Base-by-base conservation (phyloP, 2,113 vertebrate species). In the Macaca nemestrina region DNA sequence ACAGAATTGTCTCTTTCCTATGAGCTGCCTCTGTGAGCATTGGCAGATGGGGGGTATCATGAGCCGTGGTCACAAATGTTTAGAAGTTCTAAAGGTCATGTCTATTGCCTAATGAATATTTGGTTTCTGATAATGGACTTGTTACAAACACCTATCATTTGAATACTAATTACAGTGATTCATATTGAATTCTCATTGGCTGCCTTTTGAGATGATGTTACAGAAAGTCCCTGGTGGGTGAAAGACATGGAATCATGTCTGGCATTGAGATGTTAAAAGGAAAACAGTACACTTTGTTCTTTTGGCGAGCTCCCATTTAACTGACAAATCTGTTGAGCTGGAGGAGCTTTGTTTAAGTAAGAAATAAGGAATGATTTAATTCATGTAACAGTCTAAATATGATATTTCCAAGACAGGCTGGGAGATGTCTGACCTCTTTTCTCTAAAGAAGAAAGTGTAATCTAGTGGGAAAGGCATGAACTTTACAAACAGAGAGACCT, bases 241-340 rank as follows among this genome's bases (percentile, higher is more conserved):
- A 83, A 90, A 97, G 92, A 96, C 48, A 35, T 20, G 80, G 86
- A 97, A 38, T 94, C 72, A 52, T 76, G 92, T 95, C 96, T 97
- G 96, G 94, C 92, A 52, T 86, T 43, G 95, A 30, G 76, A 94
- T 35, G 96, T 87, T 83, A 35, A 90, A 97, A 95, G 92, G 78
- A 87, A 93, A 97, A 95, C 90, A 94, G 96, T n/a, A 95, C 96
- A 92, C 96, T 97, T 97, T 98, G 95, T 98, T 97, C 97, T 98
- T 70, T 90, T 98, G 97, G 97, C 80, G 12, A 64, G 83, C 86
- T 78, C 48, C 78, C 94, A 8, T 12, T 68, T 40, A 59, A 80
- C 81, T 97, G 95, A 93, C 85, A 82, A 35, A 90, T 95, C 80
- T 92, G 50, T 95, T 95, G 83, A 13, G 86, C 30, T 12, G 86